Conservation (phyloP, 2,797 vertebrate genomes). For the Staurois parvus region DNA sequence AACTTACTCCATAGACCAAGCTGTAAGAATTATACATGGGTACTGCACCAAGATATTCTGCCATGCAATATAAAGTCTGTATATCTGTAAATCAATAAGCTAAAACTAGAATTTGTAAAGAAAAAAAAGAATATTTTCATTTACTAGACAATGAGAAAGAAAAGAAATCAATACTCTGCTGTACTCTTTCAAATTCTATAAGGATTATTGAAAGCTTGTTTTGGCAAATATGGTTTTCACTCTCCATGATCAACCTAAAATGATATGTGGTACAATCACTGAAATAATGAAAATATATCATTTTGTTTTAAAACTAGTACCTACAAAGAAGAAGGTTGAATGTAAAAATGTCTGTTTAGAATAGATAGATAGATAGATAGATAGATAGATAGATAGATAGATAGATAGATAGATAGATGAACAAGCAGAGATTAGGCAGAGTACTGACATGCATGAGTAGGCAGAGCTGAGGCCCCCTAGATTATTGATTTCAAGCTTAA, state of each 20-base stretch:
- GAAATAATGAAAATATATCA: too few species aligned
- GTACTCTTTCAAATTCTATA: conserved; percentile 11
- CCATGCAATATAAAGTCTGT: not conserved
- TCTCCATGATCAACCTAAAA: not conserved
- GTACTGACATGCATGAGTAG: too few species aligned
- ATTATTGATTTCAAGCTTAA: too few species aligned
- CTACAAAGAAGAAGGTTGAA: too few species aligned
- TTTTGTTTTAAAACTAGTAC: too few species aligned
- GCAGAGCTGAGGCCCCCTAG: too few species aligned
- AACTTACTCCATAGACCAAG: conserved; percentile 40
- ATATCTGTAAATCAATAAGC: not conserved
- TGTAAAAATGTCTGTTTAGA: too few species aligned
- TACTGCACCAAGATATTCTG: not conserved
- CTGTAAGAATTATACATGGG: conserved; percentile 20
- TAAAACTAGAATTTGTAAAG: not conserved
- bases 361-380: too few species aligned
- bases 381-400: too few species aligned
- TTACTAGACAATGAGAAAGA: conserved; percentile 25
- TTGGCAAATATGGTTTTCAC: not conserved
- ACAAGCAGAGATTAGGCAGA: too few species aligned
- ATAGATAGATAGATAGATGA: too few species aligned
- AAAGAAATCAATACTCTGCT: conserved; percentile 20
- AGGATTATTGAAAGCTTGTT: not conserved
- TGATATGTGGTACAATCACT: too few species aligned
- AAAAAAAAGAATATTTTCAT: not conserved